These are phyloP conservation scores for Ursus arctos DNA, from an alignment of 2,113 vertebrate genomes.

Conservation along the genomic window DNA sequence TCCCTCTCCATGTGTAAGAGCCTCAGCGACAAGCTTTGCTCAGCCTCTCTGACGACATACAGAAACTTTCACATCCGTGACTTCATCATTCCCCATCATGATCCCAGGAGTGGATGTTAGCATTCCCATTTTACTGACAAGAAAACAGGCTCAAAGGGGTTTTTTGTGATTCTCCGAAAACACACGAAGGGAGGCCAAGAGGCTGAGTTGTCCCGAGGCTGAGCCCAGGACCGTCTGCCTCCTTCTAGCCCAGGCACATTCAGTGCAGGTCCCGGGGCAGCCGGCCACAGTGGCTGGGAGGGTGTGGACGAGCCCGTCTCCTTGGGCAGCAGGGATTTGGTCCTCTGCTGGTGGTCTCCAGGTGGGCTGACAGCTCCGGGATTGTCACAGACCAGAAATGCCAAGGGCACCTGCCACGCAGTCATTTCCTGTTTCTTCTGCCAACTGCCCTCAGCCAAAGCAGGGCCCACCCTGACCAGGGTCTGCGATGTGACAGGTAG, in stretches of 20 bases:
- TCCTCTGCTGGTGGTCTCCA: background rate
- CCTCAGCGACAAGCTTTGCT: background rate
- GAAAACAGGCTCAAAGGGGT: background rate
- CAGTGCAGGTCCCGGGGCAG: background rate
- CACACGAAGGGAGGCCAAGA: background rate
- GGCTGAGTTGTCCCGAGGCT: background rate
- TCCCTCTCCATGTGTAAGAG: accelerated
- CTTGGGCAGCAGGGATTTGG: accelerated
- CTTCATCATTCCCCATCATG: background rate
- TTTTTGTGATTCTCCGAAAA: background rate
- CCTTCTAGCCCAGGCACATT: background rate
- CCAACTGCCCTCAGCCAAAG: background rate
- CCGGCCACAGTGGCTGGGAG: accelerated
- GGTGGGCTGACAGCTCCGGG: background rate
- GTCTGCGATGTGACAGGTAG: background rate
- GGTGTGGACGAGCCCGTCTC: background rate
- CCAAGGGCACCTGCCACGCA: background rate
- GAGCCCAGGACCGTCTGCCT: background rate
- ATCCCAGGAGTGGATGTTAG: background rate
- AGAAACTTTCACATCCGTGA: background rate
- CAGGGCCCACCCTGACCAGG: accelerated
- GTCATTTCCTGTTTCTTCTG: background rate
- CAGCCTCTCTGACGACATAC: accelerated
- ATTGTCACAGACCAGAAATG: background rate
- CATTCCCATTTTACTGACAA: background rate